Conservation (phyloP, 37 sponge, comb jelly and placozoan genomes). For the Geodia barretti region DNA sequence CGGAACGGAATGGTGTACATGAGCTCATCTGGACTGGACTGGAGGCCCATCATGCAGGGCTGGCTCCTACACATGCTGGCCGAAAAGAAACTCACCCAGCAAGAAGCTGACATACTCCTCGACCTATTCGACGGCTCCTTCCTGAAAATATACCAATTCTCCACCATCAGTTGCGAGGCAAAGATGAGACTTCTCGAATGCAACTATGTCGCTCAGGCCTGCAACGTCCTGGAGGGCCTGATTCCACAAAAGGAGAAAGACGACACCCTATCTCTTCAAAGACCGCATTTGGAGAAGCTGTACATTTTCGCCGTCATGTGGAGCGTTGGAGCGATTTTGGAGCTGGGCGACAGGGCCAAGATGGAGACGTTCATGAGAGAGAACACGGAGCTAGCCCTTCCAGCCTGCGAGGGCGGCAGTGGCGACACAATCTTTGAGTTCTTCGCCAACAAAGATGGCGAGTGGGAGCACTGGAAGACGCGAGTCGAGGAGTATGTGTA, state of each 20-base stretch:
- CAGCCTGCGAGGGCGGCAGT: conserved; percentile 44
- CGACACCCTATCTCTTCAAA: conserved; percentile 64
- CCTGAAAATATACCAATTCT: conserved; percentile 69
- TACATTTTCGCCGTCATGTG: conserved; percentile 98
- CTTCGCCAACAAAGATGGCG: conserved; percentile 74
- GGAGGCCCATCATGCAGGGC: conserved; percentile 86
- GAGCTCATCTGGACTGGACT: conserved; percentile 98
- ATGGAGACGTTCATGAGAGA: conserved; percentile 91
- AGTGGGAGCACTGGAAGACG: conserved; percentile 91
- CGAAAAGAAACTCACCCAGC: conserved; percentile 70
- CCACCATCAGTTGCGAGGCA: conserved; percentile 56
- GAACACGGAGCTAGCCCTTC: conserved; percentile 75
- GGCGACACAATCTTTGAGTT: conserved; percentile 99
- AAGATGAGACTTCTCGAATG: conserved; percentile 96
- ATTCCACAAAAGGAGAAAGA: conserved; percentile 72
- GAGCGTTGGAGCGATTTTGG: conserved; percentile 94
- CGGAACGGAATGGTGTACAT: conserved; percentile 99
- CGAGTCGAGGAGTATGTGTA: conserved; percentile 94
- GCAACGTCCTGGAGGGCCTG: conserved; percentile 86
- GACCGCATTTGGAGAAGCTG: conserved; percentile 76
- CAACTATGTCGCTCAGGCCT: conserved; percentile 88
- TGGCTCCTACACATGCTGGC: conserved; percentile 76
- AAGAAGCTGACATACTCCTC: conserved; percentile 71
- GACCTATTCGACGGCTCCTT: conserved; percentile 83
- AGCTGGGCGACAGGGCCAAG: conserved; percentile 91